A percentile compares a stretch with the other conserved stretches of the same genome.
phyloP scores from a whole-genome alignment of 2,113 vertebrate genomes.

The Butorides virescens region DNA sequence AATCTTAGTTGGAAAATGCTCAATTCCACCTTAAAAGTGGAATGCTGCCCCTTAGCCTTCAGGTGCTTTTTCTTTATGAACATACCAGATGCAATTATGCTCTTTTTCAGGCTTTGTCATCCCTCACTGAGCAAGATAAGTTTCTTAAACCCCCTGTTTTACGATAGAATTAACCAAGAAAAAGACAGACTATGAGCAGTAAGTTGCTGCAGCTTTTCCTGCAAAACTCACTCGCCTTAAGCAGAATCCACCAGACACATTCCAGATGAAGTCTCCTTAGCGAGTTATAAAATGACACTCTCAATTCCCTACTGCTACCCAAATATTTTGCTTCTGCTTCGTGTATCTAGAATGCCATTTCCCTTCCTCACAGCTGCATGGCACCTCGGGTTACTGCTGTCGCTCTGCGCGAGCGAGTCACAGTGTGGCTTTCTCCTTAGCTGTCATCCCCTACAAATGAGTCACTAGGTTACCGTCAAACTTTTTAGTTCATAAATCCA shows the following conservation, averaged over 20 bases:
- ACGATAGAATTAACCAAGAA: neutral
- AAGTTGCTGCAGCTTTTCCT: neutral
- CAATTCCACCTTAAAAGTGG: neutral
- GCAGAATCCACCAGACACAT: neutral
- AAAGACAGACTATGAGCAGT: neutral
- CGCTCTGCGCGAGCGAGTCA: fast-evolving
- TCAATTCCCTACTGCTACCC: neutral
- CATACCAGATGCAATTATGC: neutral
- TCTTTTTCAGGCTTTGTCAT: neutral
- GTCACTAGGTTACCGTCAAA: neutral
- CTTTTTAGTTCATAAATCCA: neutral
- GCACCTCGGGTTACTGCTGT: fast-evolving
- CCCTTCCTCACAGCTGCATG: neutral
- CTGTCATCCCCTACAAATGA: neutral
- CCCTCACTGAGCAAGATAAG: neutral
- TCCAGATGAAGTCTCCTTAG: neutral
- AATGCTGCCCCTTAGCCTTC: neutral
- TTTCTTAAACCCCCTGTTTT: neutral
- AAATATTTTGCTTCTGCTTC: neutral
- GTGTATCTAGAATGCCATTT: neutral
- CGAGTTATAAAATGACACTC: neutral
- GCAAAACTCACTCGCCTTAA: neutral
- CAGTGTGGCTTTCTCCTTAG: neutral
- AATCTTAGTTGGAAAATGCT: neutral
- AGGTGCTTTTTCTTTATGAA: neutral